A percentile compares a stretch with the other conserved stretches of the same genome.
Conservation (phyloP, 1,140 invertebrate genomes). For the Oncopodura yosiiana region DNA sequence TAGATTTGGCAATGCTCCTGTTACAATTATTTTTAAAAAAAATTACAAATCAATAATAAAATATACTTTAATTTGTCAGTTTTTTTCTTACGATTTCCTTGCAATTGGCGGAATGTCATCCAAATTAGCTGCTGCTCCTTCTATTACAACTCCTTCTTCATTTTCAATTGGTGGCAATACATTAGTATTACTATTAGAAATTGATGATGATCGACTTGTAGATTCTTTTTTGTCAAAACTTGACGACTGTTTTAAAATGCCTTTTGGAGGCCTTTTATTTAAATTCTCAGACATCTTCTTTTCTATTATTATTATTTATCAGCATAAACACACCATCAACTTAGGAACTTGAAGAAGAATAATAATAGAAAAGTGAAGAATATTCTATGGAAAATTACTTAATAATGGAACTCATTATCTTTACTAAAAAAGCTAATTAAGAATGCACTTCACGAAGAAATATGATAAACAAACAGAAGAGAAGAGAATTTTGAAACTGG, state of each 20-base stretch:
- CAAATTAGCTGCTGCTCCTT: background rate
- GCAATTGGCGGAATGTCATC: background rate
- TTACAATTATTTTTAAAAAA: background rate
- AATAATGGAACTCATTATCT: no score
- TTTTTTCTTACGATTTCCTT: background rate
- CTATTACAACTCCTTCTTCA: background rate
- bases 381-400: no score
- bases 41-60: background rate
- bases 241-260: constrained; percentile 81
- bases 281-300: constrained; percentile 46
- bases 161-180: no score
- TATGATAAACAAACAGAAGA: no score
- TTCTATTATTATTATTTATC: no score
- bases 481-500: no score
- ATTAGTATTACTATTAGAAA: background rate
- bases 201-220: background rate
- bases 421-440: no score
- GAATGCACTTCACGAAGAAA: no score
- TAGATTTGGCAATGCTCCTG: constrained; percentile 45
- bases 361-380: no score
- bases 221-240: constrained; percentile 58
- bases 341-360: no score
- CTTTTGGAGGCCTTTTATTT: constrained; percentile 69
- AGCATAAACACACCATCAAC: no score
- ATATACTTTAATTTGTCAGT: background rate